Conservation (phyloP, 2,888 invertebrate genomes). For the Minunthozetes semirufus region DNA sequence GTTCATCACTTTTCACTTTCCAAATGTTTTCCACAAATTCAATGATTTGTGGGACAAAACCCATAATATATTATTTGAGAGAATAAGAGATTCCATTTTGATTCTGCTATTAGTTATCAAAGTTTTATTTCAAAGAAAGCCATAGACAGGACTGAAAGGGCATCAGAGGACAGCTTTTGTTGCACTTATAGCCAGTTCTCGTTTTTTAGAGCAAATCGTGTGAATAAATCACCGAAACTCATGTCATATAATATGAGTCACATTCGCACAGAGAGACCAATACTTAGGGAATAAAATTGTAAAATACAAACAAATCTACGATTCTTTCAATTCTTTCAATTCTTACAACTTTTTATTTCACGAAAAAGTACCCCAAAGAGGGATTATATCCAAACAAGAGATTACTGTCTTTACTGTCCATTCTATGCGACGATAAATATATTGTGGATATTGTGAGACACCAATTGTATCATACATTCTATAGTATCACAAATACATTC, state of each 20-base stretch:
- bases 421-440: background rate
- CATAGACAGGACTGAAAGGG: background rate
- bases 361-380: background rate
- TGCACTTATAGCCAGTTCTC: background rate
- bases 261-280: no score
- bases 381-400: background rate
- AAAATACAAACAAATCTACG: background rate
- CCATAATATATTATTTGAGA: background rate
- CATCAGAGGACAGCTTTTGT: background rate
- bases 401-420: background rate
- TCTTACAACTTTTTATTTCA: background rate
- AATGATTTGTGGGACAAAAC: background rate
- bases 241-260: background rate
- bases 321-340: background rate
- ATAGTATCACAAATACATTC: background rate
- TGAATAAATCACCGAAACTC: background rate
- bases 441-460: background rate
- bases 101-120: slow-evolving; percentile 1
- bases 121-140: background rate
- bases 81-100: background rate
- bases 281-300: background rate
- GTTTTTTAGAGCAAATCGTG: slow-evolving; percentile 1
- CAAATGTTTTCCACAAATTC: background rate
- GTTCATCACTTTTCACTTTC: no score
- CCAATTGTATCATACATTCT: background rate